phyloP scores from a whole-genome alignment of 2,888 invertebrate species.

The Zhengitettix transpicula region DNA sequence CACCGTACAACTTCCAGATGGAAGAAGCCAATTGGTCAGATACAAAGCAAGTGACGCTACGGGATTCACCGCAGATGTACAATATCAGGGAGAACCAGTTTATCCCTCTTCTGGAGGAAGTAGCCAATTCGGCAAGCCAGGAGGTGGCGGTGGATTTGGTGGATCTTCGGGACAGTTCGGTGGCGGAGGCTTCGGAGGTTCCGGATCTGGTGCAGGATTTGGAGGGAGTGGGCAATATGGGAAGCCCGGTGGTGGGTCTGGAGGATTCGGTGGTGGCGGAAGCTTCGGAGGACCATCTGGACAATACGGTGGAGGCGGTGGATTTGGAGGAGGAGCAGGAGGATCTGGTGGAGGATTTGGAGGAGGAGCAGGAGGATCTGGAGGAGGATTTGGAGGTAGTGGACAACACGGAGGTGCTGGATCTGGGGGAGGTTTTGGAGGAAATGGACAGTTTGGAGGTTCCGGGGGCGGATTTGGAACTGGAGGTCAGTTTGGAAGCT shows the following conservation, averaged over 20 bases:
- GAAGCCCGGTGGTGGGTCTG: background rate
- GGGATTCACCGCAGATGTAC: slow-evolving; percentile 26
- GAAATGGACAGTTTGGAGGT: background rate
- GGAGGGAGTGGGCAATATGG: background rate
- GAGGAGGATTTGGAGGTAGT: background rate
- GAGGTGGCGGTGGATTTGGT: background rate
- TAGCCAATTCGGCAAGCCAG: background rate
- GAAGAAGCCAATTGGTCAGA: slow-evolving; percentile 66
- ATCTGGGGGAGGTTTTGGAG: background rate
- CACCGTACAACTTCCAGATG: slow-evolving; percentile 67
- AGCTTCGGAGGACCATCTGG: background rate
- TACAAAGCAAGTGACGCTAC: slow-evolving; percentile 80
- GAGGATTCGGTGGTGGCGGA: background rate
- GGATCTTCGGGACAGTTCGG: background rate
- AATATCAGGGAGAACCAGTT: background rate
- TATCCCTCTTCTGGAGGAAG: background rate
- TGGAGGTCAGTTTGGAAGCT: background rate
- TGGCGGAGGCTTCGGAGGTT: background rate
- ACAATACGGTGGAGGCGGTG: background rate
- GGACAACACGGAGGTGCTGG: background rate
- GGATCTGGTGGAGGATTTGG: background rate
- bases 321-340: background rate
- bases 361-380: background rate
- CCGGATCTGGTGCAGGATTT: background rate
- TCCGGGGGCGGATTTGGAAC: background rate